Percentiles rank a stretch among this genome's conserved stretches.
phyloP scores from a whole-genome alignment of 2,888 invertebrate genomes.

The Chymomyza procnemis region DNA sequence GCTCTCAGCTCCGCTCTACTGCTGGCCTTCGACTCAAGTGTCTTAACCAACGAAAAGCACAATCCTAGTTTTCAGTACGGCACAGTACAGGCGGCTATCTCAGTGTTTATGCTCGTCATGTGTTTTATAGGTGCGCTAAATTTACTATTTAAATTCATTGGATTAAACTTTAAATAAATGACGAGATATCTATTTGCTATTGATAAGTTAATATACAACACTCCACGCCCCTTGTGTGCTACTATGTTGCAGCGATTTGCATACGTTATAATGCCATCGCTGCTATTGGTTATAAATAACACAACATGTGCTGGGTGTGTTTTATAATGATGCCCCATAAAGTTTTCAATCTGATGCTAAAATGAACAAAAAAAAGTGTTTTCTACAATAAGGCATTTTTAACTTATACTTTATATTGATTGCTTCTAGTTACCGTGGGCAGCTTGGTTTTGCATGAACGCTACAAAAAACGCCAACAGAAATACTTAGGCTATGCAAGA shows the following conservation, averaged over 20 bases:
- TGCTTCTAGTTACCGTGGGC: slow-evolving; percentile 85
- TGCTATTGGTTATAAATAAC: not conserved
- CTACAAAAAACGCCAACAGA: slow-evolving; percentile 85
- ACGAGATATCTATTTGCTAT: slow-evolving; percentile 37
- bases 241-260: slow-evolving; percentile 1
- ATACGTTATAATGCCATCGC: not conserved
- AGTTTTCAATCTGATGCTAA: slow-evolving; percentile 77
- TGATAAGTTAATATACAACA: slow-evolving; percentile 51
- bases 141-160: slow-evolving; percentile 60
- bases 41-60: slow-evolving; percentile 81
- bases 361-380: not conserved
- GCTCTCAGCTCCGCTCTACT: slow-evolving; percentile 83
- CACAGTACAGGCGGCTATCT: slow-evolving; percentile 86
- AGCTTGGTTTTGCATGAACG: slow-evolving; percentile 91
- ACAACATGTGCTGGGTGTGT: slow-evolving; percentile 22
- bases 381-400: not conserved
- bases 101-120: slow-evolving; percentile 87
- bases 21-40: slow-evolving; percentile 80
- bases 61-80: slow-evolving; percentile 89
- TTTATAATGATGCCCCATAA: slow-evolving; percentile 69
- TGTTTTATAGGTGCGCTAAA: slow-evolving; percentile 85
- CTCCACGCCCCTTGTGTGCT: not conserved
- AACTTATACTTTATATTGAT: not conserved
- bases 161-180: slow-evolving; percentile 11
- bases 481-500: slow-evolving; percentile 82